Evolutionary conservation across 2,888 invertebrate genomes (phyloP), one percentile per base, ranked within the genome.

Genomic region (Merodon equestris): DNA sequence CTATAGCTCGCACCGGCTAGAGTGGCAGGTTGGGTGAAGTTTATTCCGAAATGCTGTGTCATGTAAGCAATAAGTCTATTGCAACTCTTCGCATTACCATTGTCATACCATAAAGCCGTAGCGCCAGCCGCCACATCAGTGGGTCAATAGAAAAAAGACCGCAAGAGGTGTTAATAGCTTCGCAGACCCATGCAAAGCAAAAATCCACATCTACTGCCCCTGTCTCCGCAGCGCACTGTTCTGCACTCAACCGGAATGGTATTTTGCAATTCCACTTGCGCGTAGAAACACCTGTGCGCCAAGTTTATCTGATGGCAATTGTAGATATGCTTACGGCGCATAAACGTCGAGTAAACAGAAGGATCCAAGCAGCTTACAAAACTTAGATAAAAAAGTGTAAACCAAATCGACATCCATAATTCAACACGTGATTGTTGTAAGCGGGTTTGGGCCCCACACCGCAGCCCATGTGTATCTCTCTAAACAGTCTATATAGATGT

Each of bases 211-310:
- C 18, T 53, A 12, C 9, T 13, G 10, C 17, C 7, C 9, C n/a
- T 15, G 14, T 18, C 36, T 19, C 19, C n/a, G 38, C 58, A 27
- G n/a, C 34, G 45, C 34, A 45, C 42, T 64, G 44, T 44, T 45
- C 47, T 38, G 19, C 58, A 67, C 44, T 48, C 64, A 70, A 56
- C 68, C 70, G 64, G 74, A 79, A 79, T 74, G 79, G 74, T 70
- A 70, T 74, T 74, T 63, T 56, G 51, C 70, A 74, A 63, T 36
- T 70, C 18, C 42, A 45, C 3, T 61, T n/a, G 17, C 9, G 45
- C 58, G 53, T 9, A 19, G 4, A 42, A 17, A 51, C 15, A 79
- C 79, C 74, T 79, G 74, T 79, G 36, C 56, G 68, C 60, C 68
- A 40, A 54, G 57, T 18, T 9, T 44, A 36, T 63, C 47, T 63